Evolutionary conservation across 1,140 invertebrate species (phyloP), one percentile per base, ranked within the genome.

Genomic region (Steinernema feltiae): DNA sequence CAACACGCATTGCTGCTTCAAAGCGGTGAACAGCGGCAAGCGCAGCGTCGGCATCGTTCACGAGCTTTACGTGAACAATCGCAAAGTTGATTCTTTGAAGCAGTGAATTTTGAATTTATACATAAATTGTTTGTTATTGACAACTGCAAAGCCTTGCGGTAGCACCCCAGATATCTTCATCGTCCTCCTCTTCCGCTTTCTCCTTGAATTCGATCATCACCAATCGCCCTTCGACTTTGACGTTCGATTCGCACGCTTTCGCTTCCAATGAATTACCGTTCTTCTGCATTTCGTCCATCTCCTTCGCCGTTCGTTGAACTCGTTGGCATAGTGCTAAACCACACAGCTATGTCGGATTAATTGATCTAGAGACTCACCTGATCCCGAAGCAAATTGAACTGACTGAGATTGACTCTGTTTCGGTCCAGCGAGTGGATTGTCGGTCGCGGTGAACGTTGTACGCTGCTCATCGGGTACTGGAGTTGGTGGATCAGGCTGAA

Each of bases 21-120:
- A 89, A 83, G 90, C 91, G 1, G 84, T 88, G 1, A 90, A 89
- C 71, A 88, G 87, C n/a, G n/a, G n/a, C n/a, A n/a, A n/a, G n/a
- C n/a, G n/a, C n/a, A n/a, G n/a, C 32, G 80, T 82, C 12, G 88
- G 88, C 31, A 83, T 89, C 21, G 70, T 88, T 3, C 87, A 89
- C 73, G 83, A 82, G 74, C 80, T 89, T 7, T 85, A 81, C 72
- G 84, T 89, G 2, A 76, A 31, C 76, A 29, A 71, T 78, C 71
- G 32, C 78, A 41, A 71, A 71, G 30, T 71, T 7, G 35, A 32
- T 31, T 29, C 3, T 35, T 2, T 32, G 35, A 48, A 41, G 27
- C 72, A 17, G n/a, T n/a, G n/a, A 71, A 32, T 71, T 21, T 71
- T 30, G n/a, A 24, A n/a, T n/a, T n/a, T n/a, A 71, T 29, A 69